phyloP scores from a whole-genome alignment of 2,113 vertebrate species.

The Malurus melanocephalus region DNA sequence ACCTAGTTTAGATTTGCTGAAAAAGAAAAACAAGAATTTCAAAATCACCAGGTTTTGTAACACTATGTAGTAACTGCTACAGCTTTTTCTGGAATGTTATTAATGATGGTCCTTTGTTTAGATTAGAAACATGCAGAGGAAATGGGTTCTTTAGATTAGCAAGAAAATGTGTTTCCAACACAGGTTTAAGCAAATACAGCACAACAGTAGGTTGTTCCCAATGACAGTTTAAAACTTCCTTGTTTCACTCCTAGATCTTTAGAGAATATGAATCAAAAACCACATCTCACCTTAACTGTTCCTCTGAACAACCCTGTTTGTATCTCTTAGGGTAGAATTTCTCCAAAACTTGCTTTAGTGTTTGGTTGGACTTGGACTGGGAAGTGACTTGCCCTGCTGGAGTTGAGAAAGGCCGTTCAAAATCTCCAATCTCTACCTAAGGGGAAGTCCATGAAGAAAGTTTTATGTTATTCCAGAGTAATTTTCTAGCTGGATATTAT shows the following conservation, averaged over 20 bases:
- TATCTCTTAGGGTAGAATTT: conserved; percentile 94
- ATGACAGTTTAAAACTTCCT: background rate
- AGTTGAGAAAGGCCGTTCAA: conserved; percentile 87
- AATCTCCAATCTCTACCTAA: conserved; percentile 94
- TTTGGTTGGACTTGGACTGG: conserved; percentile 87
- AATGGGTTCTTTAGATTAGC: background rate
- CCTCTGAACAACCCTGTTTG: conserved; percentile 80
- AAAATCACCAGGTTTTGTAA: background rate
- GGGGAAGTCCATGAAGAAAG: background rate
- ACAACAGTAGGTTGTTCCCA: background rate
- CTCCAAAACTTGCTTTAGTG: conserved; percentile 90
- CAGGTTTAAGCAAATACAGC: background rate
- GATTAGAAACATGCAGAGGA: background rate
- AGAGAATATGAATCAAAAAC: background rate
- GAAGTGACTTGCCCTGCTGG: conserved; percentile 74
- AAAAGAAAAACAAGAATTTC: background rate
- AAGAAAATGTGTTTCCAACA: background rate
- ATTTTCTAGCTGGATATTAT: background rate
- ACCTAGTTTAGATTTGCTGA: background rate
- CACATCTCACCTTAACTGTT: conserved; percentile 85
- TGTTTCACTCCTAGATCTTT: background rate
- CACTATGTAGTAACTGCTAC: background rate
- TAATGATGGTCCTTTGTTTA: background rate
- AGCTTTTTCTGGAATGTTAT: background rate
- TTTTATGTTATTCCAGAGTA: background rate